Percentiles rank a stretch among this genome's conserved stretches.
Evolutionary conservation across 2,888 invertebrate species (phyloP).

Genomic region (Xanthia togata): DNA sequence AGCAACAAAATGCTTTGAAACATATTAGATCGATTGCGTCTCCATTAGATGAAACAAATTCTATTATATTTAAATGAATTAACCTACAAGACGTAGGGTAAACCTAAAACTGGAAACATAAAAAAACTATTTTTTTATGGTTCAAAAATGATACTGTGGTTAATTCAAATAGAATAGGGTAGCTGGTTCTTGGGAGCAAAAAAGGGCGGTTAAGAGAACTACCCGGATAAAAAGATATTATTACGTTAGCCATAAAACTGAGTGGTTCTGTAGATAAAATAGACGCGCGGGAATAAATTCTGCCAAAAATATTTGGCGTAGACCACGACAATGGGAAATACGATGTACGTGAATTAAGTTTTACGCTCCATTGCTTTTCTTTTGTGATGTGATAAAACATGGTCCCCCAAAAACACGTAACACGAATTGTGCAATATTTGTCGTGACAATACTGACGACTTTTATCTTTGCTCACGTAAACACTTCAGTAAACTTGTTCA

Average conservation of each 20-base stretch:
- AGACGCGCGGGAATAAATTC: constrained; percentile 17
- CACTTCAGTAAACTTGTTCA: background rate
- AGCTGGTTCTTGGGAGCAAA: background rate
- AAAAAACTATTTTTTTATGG: background rate
- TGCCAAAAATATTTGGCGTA: constrained; percentile 24
- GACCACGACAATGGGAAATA: constrained; percentile 16
- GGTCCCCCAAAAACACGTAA: constrained; percentile 3
- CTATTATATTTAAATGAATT: background rate
- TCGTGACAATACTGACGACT: background rate
- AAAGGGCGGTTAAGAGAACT: constrained; percentile 17
- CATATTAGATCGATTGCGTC: background rate
- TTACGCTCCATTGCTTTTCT: constrained; percentile 27
- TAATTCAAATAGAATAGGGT: constrained; percentile 1
- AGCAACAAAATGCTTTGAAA: background rate
- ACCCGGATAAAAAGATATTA: constrained; percentile 27
- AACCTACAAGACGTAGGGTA: no score
- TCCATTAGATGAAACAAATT: background rate
- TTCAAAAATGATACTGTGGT: background rate
- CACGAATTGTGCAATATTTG: constrained; percentile 10
- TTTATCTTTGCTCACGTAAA: background rate
- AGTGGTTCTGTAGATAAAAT: constrained; percentile 54
- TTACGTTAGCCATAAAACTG: constrained; percentile 46
- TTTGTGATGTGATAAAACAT: constrained; percentile 29
- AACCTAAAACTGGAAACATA: background rate
- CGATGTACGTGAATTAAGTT: constrained; percentile 20